Conservation (phyloP, 2,113 vertebrate genomes). For the Cochlearius cochlearius region DNA sequence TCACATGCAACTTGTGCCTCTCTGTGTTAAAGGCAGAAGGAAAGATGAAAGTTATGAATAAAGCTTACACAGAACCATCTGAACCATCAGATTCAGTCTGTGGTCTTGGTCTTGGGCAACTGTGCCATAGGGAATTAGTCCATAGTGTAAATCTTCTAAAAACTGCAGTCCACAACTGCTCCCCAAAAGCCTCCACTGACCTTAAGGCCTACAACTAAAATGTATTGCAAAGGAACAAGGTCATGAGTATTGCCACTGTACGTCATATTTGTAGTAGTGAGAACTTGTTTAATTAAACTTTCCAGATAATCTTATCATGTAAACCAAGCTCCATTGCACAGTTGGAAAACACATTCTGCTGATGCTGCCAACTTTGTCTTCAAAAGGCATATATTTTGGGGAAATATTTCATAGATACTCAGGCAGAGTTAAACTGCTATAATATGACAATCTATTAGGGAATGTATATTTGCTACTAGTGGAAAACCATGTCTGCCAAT, state of each 20-base stretch:
- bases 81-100: background rate
- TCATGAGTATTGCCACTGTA: background rate
- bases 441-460: background rate
- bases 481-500: background rate
- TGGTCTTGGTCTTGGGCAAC: background rate
- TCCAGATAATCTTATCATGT: background rate
- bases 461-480: background rate
- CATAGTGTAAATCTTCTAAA: background rate
- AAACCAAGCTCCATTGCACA: background rate
- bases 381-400: background rate
- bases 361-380: background rate
- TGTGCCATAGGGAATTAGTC: background rate
- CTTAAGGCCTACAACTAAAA: background rate
- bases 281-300: background rate
- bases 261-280: background rate
- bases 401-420: background rate
- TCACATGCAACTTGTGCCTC: background rate
- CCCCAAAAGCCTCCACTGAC: background rate
- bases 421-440: background rate
- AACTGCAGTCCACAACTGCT: background rate
- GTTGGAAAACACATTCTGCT: background rate
- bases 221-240: background rate
- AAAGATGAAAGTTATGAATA: background rate
- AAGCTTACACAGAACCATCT: background rate
- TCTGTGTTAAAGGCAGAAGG: background rate